Percentiles rank a stretch among this genome's conserved stretches.
phyloP scores from a whole-genome alignment of 2,888 invertebrate genomes.

The Lycophotia porphyrea region DNA sequence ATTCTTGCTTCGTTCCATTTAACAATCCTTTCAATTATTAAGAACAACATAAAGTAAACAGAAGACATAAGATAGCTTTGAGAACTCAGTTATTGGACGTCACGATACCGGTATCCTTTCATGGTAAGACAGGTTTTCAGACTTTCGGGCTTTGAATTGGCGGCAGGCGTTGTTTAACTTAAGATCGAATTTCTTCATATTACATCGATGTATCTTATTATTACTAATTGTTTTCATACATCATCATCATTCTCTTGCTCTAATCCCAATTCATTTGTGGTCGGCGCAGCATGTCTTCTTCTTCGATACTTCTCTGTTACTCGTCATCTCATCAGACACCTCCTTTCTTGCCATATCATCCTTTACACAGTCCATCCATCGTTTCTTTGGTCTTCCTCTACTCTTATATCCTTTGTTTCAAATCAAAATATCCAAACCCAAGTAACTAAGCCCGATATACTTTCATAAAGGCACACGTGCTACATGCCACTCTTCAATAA shows the following conservation, averaged over 20 bases:
- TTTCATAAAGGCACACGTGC: conserved; percentile 25
- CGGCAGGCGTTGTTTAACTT: too few relatives aligned
- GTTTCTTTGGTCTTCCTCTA: too few relatives aligned
- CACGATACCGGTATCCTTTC: background rate
- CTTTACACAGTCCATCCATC: too few relatives aligned
- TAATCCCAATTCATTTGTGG: too few relatives aligned
- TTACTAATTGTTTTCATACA: background rate
- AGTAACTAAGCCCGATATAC: conserved; percentile 13
- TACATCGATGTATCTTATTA: background rate
- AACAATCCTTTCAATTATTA: background rate
- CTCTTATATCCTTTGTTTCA: too few relatives aligned
- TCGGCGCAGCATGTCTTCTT: too few relatives aligned
- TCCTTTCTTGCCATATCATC: too few relatives aligned
- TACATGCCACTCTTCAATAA: conserved; percentile 35
- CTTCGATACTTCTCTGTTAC: too few relatives aligned
- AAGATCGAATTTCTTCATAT: too few relatives aligned
- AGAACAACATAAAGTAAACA: background rate
- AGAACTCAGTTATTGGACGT: background rate
- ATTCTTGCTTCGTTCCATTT: background rate
- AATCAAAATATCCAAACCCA: background rate
- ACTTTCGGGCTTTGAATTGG: background rate
- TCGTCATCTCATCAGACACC: too few relatives aligned
- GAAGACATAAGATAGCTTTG: background rate
- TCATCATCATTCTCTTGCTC: too few relatives aligned
- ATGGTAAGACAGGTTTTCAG: background rate